A percentile compares a stretch with the other conserved stretches of the same genome.
These are phyloP conservation scores for Noctua janthina DNA, from an alignment of 2,888 invertebrate species.

Conservation along the genomic window DNA sequence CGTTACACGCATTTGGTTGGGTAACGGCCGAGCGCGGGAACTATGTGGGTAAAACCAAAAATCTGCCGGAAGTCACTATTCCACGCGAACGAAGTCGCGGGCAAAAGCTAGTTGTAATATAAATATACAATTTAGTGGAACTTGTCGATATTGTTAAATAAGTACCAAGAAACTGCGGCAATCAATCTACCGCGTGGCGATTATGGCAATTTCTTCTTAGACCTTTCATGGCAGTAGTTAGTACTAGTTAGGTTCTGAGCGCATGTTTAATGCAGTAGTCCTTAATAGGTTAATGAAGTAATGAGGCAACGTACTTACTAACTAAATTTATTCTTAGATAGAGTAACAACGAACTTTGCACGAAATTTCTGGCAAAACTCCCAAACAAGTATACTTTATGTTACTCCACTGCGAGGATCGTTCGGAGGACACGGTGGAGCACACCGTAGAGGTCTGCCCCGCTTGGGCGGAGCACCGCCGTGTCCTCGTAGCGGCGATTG, in stretches of 20 bases:
- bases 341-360: neutral
- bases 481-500: no score
- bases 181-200: constrained; percentile 11
- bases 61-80: no score
- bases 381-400: neutral
- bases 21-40: no score
- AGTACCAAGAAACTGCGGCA: constrained; percentile 4
- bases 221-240: constrained; percentile 10
- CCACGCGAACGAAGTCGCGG: no score
- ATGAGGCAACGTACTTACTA: neutral
- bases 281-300: constrained; percentile 29
- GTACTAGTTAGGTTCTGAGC: neutral
- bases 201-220: constrained; percentile 36
- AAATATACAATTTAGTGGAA: constrained; percentile 25
- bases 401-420: no score
- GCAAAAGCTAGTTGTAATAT: no score
- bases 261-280: constrained; percentile 41
- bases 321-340: constrained; percentile 19
- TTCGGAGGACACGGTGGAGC: no score
- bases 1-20: no score
- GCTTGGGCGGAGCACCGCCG: no score
- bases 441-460: no score
- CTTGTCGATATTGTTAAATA: neutral
- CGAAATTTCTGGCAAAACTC: constrained; percentile 4
- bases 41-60: no score